These are phyloP conservation scores for Carcharodon carcharias DNA, from an alignment of 2,797 vertebrate genomes.

Conservation along the genomic window DNA sequence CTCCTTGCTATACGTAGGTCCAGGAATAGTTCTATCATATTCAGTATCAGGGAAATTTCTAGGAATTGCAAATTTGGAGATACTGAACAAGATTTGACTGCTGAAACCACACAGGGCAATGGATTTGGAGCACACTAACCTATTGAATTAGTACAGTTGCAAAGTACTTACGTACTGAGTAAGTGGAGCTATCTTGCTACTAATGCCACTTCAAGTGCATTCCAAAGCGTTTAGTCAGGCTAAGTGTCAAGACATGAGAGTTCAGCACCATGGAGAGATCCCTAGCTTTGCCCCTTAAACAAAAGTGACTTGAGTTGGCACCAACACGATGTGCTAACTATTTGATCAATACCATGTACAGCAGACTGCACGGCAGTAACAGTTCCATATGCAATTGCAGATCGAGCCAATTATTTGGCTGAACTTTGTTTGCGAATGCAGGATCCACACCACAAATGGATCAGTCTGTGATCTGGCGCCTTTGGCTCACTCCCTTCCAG, in stretches of 20 bases:
- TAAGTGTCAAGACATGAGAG: not conserved
- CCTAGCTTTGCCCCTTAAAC: not conserved
- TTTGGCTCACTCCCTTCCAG: not conserved
- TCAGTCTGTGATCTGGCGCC: not conserved
- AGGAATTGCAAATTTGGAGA: not conserved
- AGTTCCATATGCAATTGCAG: not conserved
- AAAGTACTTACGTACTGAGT: not conserved
- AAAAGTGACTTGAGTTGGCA: not conserved
- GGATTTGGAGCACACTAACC: not conserved
- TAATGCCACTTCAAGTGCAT: not conserved
- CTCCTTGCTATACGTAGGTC: not conserved
- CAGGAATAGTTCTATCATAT: not conserved
- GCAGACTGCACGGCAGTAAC: not conserved
- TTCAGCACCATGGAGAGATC: slow-evolving; percentile 19
- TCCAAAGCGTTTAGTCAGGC: not conserved
- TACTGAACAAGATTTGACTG: not conserved
- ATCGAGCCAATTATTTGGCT: not conserved
- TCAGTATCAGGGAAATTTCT: not conserved
- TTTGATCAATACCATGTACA: not conserved
- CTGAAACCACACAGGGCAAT: not conserved
- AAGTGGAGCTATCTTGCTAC: not conserved
- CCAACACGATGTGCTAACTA: not conserved
- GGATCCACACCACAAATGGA: not conserved
- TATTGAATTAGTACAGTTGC: not conserved
- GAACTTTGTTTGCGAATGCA: not conserved